Evolutionary conservation across 2,797 vertebrate species (phyloP), one percentile per base, ranked within the genome.

Genomic region (Labeo calbasu): DNA sequence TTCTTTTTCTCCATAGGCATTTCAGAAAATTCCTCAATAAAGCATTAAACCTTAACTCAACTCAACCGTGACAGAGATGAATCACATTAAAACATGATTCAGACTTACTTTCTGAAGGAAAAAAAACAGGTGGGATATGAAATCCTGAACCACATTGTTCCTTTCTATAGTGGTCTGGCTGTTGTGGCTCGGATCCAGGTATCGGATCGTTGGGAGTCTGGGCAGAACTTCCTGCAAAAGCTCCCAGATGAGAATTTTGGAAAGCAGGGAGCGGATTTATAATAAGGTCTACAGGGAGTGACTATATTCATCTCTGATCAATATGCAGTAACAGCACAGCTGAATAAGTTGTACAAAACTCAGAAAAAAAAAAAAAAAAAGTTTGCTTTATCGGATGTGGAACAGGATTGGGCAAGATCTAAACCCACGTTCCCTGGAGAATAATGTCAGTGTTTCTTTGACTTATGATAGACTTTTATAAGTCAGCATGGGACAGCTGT

Each of bases 241-340:
- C 79, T 28, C 51, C 25, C 25, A 66, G 59, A 73, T 36, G 28
- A 79, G 19, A 72, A 46, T 71, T 86, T 65, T 15, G 57, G 53
- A 72, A 53, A 66, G 46, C 71, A 53, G 70, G 36, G 51, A 4
- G 25, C 13, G 28, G 65, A 57, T 55, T 61, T 63, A 68, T 61
- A 72, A 82, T 78, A 66, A 82, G 75, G 55, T 46, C 73, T 40
- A 77, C 28, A 70, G 43, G 81, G 25, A 63, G 73, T 0, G 4
- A 50, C 57, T 25, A 51, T 82, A 68, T 84, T 76, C 50, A 55
- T 63, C n/a, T 48, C 61, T 70, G 69, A 88, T 84, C 82, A 84
- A 59, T 68, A 77, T 48, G 69, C 84, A 77, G 81, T 65, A 81
- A 82, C 46, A 40, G 43, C 59, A 28, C 78, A 55, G 78, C 71